Base-by-base conservation (phyloP, 2,888 invertebrate genomes). In the Drepana falcataria region DNA sequence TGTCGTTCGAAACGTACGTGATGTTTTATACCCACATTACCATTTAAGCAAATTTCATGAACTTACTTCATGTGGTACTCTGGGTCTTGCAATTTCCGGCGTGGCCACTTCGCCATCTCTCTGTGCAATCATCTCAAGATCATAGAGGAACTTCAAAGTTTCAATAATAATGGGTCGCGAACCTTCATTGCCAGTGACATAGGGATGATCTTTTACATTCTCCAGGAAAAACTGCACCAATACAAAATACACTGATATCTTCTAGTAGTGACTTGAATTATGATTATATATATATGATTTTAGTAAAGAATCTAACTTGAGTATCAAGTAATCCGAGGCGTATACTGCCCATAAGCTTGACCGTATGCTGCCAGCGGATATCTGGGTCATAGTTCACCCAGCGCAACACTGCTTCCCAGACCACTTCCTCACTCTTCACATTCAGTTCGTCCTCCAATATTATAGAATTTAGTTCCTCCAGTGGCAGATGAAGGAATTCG, bases 111-210 rank as follows among this genome's bases (percentile, higher is more conserved):
- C 96, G 4, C 95, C 95, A 61, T 96, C 95, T 75, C 95, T 88
- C 71, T 93, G 92, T 91, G 95, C 75, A 60, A 97, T 96, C 93
- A 97, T 96, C 87, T 98, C 97, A 74, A 98, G 91, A 79, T 98
- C 97, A 85, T 97, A 97, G 51, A 98, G 92, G 81, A 98, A 98
- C 77, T 96, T 96, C 47, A 98, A 87, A 0, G 98, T 97, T 81
- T 98, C 97, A 44, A 98, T 96, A 60, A 98, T 95, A 61, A 98
- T 94, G 0, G 97, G 97, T 21, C 96, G 93, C 65, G 97, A 97
- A 6, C 94, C 94, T 62, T 96, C 96, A 74, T 96, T 95, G 53
- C 94, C 94, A 7, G 94, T 93, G 0, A 98, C 96, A 80, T 96
- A 97, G 0, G 94, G 94, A 80, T 98, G 97, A 62, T 96, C 95